Base-by-base conservation (phyloP, 2,113 vertebrate species). In the Seriola dumerili region DNA sequence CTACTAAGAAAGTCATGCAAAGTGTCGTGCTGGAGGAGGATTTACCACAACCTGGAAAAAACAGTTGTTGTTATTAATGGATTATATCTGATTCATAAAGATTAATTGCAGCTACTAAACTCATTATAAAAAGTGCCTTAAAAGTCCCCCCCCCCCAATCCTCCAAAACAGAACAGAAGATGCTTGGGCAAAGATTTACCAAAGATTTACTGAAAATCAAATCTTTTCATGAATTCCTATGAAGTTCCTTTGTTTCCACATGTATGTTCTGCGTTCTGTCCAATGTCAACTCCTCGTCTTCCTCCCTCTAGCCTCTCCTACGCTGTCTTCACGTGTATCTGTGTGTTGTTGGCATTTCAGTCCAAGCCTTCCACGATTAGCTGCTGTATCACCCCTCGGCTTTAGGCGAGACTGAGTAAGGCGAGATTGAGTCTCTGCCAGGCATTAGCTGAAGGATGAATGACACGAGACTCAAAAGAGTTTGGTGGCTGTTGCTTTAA, bases 341-440 rank as follows among this genome's bases (percentile, higher is more conserved):
- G 44, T 80, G 48, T 57, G 58, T 25, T 32, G 59, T 29, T 42
- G 54, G 23, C 25, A 1, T 36, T 71, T 58, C 42, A 16, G 55
- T 75, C 40, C 17, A 38, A 59, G 62, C 19, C 55, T 42, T 64
- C 63, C 83, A 23, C 23, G 23, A 77, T 86, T 77, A 75, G 75
- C 85, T 11, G 46, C 79, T 66, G 65, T 36, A 34, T 77, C 75
- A 58, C 32, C 13, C 52, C 48, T 52, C 66, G 19, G 84, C 48
- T 81, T 66, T 50, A 73, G 83, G 50, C 84, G 62, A 72, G 74
- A 86, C 88, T 46, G 73, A 82, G 55, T 85, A 82, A 84, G 83
- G 69, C n/a, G 0, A 85, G 84, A 89, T 90, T 93, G 83, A 81
- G 61, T 75, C 75, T 16, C 38, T 81, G 88, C 91, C 86, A 89